These are phyloP conservation scores for Temnothorax nylanderi DNA, from an alignment of 1,140 invertebrate genomes.

Conservation along the genomic window DNA sequence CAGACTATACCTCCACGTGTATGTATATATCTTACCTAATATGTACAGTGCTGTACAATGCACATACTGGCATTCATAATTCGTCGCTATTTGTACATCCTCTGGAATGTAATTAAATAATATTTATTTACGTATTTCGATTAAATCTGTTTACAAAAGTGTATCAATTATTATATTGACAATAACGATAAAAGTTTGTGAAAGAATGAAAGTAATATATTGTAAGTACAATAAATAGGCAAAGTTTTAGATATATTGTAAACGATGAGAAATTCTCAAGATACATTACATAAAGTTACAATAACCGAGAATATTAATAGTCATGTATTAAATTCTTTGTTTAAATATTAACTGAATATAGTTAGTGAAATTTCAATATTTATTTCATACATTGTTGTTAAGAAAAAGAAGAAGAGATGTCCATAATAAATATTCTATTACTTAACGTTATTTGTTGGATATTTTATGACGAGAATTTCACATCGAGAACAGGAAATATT, in stretches of 20 bases:
- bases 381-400: neutral
- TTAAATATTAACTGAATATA: neutral
- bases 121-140: constrained; percentile 19
- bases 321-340: neutral
- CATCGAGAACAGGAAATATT: constrained; percentile 20
- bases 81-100: constrained; percentile 71
- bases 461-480: constrained; percentile 47
- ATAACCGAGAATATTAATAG: neutral
- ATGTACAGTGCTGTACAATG: constrained; percentile 37
- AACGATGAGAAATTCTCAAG: constrained; percentile 36
- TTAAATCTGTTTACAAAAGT: constrained; percentile 64
- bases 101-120: constrained; percentile 60
- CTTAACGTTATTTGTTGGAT: neutral
- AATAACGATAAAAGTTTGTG: constrained; percentile 78
- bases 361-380: neutral
- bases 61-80: constrained; percentile 57
- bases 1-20: constrained; percentile 32
- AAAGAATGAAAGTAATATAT: constrained; percentile 79
- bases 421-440: neutral
- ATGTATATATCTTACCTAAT: constrained; percentile 52
- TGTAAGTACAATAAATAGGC: constrained; percentile 80
- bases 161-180: constrained; percentile 82
- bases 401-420: neutral
- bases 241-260: constrained; percentile 21
- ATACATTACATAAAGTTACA: neutral